Evolutionary conservation across 30 jellyfish, hydroid and myxozoan species (phyloP).

Genomic region (Haliclystus octoradiatus): DNA sequence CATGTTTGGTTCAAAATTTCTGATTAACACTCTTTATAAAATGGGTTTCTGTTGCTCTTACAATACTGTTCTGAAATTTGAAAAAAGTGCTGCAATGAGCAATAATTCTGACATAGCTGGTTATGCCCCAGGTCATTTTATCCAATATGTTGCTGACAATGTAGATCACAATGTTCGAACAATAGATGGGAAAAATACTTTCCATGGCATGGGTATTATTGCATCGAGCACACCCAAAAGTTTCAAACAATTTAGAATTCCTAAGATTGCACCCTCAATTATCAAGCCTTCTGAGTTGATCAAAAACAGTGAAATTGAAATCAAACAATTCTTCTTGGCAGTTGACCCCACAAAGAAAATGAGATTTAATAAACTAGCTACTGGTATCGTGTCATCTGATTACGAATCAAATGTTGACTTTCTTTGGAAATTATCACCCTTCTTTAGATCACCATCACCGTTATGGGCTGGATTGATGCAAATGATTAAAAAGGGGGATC

Average conservation of each 20-base stretch:
- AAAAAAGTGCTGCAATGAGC: constrained; percentile 3
- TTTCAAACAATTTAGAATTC: too few relatives aligned
- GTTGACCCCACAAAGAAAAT: neutral
- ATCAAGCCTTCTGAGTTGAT: neutral
- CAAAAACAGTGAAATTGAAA: neutral
- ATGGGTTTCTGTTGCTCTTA: constrained; percentile 10
- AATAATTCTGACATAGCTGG: neutral
- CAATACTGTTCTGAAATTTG: constrained; percentile 1
- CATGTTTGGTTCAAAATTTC: constrained; percentile 2
- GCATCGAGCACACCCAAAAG: too few relatives aligned
- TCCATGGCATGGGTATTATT: constrained; percentile 29
- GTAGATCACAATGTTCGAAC: constrained; percentile 9
- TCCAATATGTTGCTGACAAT: constrained; percentile 6
- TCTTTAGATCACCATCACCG: neutral
- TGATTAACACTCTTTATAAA: constrained; percentile 1
- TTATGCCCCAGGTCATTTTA: neutral
- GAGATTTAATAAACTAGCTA: too few relatives aligned
- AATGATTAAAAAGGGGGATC: neutral
- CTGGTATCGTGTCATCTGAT: too few relatives aligned
- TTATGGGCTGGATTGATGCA: constrained; percentile 8
- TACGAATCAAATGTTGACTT: constrained; percentile 1
- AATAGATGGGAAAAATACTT: constrained; percentile 12
- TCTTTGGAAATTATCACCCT: neutral
- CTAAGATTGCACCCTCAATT: too few relatives aligned
- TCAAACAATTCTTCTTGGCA: neutral